Evolutionary conservation across 2,888 invertebrate species (phyloP).

Genomic region (Druceiella hillmani): DNA sequence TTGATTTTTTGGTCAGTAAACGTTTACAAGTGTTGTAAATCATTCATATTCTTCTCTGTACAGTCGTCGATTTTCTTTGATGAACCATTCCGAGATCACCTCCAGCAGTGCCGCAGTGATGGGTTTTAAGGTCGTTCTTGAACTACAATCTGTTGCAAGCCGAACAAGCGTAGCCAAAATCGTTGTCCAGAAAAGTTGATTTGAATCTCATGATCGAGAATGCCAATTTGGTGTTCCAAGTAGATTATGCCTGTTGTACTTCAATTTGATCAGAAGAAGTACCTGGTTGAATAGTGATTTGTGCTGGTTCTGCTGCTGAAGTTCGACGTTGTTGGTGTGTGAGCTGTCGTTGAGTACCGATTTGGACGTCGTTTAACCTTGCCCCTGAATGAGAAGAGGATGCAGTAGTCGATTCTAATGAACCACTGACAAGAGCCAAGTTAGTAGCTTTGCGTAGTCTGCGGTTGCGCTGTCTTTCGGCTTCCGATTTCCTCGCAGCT

Average conservation of each 20-base stretch:
- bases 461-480: conserved; percentile 14
- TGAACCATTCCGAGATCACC: no score
- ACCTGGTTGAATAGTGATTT: no score
- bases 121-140: no score
- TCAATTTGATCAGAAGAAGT: no score
- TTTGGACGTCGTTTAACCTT: conserved; percentile 15
- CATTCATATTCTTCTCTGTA: conserved; percentile 23
- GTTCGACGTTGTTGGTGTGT: conserved; percentile 4
- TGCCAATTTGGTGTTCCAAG: no score
- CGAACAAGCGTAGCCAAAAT: no score
- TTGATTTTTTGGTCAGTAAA: conserved; percentile 25
- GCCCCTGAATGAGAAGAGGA: conserved; percentile 17
- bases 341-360: conserved; percentile 15
- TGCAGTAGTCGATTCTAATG: conserved; percentile 10
- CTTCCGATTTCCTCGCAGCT: conserved; percentile 15
- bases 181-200: no score
- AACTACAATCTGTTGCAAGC: no score
- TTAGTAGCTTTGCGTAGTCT: conserved; percentile 18
- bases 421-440: conserved; percentile 12
- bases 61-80: conserved; percentile 23
- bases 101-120: no score
- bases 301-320: not conserved
- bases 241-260: no score
- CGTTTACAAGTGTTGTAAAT: conserved; percentile 29
- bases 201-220: no score